Evolutionary conservation across 2,888 invertebrate species (phyloP).

Genomic region (Lithophane socia): DNA sequence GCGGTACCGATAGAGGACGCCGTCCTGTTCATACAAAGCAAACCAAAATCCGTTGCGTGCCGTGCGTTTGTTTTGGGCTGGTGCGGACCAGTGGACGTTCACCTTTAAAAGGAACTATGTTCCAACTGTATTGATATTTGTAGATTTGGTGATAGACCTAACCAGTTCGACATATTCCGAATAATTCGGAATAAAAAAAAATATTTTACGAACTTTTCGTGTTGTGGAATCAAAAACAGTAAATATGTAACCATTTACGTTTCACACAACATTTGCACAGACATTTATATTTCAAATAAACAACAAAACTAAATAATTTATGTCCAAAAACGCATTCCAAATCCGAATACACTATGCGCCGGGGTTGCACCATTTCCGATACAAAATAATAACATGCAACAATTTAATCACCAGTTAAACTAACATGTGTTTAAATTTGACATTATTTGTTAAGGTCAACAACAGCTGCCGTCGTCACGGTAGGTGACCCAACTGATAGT

Average conservation of each 20-base stretch:
- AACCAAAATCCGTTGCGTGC: too few species aligned
- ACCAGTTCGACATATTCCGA: neutral
- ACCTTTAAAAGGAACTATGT: too few species aligned
- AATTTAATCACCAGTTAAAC: slow-evolving; percentile 57
- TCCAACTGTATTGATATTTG: too few species aligned
- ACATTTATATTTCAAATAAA: neutral
- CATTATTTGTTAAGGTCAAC: slow-evolving; percentile 69
- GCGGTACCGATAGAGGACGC: too few species aligned
- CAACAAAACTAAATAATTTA: slow-evolving; percentile 8
- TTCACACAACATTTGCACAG: slow-evolving; percentile 13
- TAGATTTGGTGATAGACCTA: neutral
- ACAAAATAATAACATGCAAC: slow-evolving; percentile 39
- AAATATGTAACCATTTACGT: neutral
- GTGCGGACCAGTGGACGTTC: too few species aligned
- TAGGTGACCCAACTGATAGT: slow-evolving; percentile 62
- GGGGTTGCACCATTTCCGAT: slow-evolving; percentile 38
- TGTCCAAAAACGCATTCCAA: slow-evolving; percentile 8
- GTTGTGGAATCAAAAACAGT: neutral
- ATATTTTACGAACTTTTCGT: neutral
- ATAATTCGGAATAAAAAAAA: neutral
- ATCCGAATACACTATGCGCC: slow-evolving; percentile 4
- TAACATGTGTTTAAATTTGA: slow-evolving; percentile 70
- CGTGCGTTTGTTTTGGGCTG: too few species aligned
- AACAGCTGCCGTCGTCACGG: slow-evolving; percentile 68
- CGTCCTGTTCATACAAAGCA: too few species aligned